phyloP scores from a whole-genome alignment of 2,797 vertebrate species.

The Tapera naevia region DNA sequence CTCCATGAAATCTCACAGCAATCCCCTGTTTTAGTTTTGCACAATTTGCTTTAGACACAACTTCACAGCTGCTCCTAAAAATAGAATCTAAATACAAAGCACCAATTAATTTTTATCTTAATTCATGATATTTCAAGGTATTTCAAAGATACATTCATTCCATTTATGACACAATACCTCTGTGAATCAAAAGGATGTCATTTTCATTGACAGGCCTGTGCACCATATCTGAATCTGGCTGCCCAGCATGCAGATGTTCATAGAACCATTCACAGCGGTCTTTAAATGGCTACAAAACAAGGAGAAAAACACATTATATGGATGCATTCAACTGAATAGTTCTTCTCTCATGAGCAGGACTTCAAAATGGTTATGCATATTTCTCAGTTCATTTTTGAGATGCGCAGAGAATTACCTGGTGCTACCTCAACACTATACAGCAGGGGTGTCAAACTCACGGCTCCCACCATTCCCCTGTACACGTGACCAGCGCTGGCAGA shows the following conservation, averaged over 20 bases:
- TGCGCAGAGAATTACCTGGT: not conserved
- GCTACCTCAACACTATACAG: not conserved
- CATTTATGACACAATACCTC: constrained; percentile 82
- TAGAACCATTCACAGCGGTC: constrained; percentile 99
- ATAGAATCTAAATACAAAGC: constrained; percentile 89
- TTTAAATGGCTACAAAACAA: constrained; percentile 89
- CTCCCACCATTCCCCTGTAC: no score
- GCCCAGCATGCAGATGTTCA: constrained; percentile 91
- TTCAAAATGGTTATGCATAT: not conserved
- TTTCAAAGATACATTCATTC: not conserved
- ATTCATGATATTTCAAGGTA: not conserved
- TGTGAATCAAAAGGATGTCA: constrained; percentile 94
- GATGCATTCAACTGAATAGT: not conserved
- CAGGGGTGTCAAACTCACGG: no score
- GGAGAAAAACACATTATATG: not conserved
- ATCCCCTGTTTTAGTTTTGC: constrained; percentile 98
- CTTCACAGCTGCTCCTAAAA: constrained; percentile 99
- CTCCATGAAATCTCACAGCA: constrained; percentile 96
- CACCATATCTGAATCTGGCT: constrained; percentile 96
- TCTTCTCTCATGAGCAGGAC: not conserved
- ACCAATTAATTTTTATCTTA: constrained; percentile 67
- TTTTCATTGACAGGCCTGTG: constrained; percentile 96
- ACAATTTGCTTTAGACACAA: constrained; percentile 96
- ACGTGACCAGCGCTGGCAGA: no score
- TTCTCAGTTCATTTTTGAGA: not conserved